Evolutionary conservation across 2,888 invertebrate genomes (phyloP).

Genomic region (Pyrocoelia pectoralis): DNA sequence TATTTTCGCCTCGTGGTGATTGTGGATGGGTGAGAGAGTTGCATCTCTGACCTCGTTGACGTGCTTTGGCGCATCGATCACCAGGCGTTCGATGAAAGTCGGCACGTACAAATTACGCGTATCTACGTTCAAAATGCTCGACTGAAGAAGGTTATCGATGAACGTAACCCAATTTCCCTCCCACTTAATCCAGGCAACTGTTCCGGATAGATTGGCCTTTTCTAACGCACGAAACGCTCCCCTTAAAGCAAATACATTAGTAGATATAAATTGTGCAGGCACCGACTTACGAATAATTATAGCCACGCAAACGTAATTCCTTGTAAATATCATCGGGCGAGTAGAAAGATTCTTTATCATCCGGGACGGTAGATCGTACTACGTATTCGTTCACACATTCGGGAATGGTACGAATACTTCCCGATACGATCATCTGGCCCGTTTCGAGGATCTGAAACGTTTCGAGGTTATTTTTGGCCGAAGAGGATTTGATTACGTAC

Average conservation of each 20-base stretch:
- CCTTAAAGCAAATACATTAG: constrained; percentile 41
- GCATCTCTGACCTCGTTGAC: constrained; percentile 48
- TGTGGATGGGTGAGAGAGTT: too few relatives aligned
- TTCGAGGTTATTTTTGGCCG: too few relatives aligned
- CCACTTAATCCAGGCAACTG: constrained; percentile 70
- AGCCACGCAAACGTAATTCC: constrained; percentile 74
- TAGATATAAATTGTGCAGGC: too few relatives aligned
- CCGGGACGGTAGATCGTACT: too few relatives aligned
- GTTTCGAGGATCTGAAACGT: too few relatives aligned
- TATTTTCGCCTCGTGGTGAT: constrained; percentile 56
- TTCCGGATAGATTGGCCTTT: constrained; percentile 47
- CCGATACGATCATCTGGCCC: neutral
- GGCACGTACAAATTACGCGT: constrained; percentile 77
- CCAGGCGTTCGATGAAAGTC: constrained; percentile 51
- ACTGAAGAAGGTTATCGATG: constrained; percentile 89
- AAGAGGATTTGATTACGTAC: too few relatives aligned
- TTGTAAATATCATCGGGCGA: constrained; percentile 54
- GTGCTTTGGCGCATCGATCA: constrained; percentile 35
- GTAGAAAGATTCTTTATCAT: neutral
- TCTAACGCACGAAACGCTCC: constrained; percentile 44
- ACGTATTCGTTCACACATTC: neutral
- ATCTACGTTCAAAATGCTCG: constrained; percentile 73
- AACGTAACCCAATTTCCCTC: constrained; percentile 87
- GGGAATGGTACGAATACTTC: neutral
- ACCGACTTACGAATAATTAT: constrained; percentile 60